Base-by-base conservation (phyloP, 2,113 vertebrate genomes). In the Scatophagus argus region DNA sequence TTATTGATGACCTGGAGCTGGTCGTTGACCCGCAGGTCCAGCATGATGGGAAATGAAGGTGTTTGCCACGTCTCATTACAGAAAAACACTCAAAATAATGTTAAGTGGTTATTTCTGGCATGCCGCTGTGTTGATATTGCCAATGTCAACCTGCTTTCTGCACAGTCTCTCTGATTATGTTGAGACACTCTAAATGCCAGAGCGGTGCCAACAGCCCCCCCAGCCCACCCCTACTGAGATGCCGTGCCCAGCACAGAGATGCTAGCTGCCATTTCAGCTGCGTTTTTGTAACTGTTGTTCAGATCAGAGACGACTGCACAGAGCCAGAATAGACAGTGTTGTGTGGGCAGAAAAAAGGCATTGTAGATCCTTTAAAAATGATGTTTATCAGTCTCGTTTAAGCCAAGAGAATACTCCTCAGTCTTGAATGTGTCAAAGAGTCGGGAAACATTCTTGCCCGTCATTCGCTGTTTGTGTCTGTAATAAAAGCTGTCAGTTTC, bases 401-500 rank as follows among this genome's bases (percentile, higher is more conserved):
- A n/a, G 46, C 38, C 34, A 31, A 11, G 34, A 72, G 58, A 81
- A 63, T 65, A 27, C 23, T 46, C 62, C 51, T 52, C 29, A 56
- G 62, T 66, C 29, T 84, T 47, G 3, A 14, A 17, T 5, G 41
- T 8, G 19, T 44, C 41, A 29, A 52, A 13, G 21, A 2, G 10
- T 27, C 73, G 17, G 23, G 34, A 27, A 32, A 27, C 14, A 19
- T 41, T 44, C 36, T 73, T 44, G 31, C 65, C 44, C 47, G 63
- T 49, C 64, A n/a, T 41, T 27, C 9, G 19, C 63, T 60, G 11
- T 79, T 79, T 77, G 54, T 55, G 75, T 70, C 29, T 46, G 31
- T 49, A 65, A 69, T 85, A 51, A 75, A 87, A 75, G 52, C 74
- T 76, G 77, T 55, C 71, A 23, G 56, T 62, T 71, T 56, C 27